These are phyloP conservation scores for Micrasema minimum DNA, from an alignment of 1,140 invertebrate genomes.

Conservation along the genomic window DNA sequence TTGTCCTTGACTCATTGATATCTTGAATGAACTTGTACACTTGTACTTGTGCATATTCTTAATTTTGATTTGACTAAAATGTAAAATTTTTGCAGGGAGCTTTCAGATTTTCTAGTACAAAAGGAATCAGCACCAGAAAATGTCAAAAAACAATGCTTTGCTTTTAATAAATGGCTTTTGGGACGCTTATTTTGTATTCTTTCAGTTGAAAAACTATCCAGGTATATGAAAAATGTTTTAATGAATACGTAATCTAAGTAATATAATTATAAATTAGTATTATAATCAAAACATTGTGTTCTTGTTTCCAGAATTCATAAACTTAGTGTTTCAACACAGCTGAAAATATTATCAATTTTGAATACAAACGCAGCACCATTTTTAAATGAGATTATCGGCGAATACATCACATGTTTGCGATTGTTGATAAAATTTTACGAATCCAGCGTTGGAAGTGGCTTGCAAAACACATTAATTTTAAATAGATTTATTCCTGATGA, in stretches of 20 bases:
- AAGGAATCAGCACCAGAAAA: slow-evolving; percentile 57
- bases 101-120: slow-evolving; percentile 66
- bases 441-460: slow-evolving; percentile 51
- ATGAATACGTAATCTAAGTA: too few relatives aligned
- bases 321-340: slow-evolving; percentile 65
- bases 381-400: slow-evolving; percentile 61
- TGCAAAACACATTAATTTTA: slow-evolving; percentile 9
- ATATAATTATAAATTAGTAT: too few relatives aligned
- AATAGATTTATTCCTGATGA: slow-evolving; percentile 62
- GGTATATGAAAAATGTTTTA: slow-evolving; percentile 55
- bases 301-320: slow-evolving; percentile 63
- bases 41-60: too few relatives aligned
- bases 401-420: slow-evolving; percentile 63
- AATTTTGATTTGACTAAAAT: too few relatives aligned
- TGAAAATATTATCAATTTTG: slow-evolving; percentile 66
- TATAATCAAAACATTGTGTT: too few relatives aligned
- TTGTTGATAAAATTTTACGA: slow-evolving; percentile 61
- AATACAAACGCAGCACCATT: slow-evolving; percentile 63
- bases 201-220: slow-evolving; percentile 63
- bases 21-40: too few relatives aligned
- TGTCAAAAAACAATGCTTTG: slow-evolving; percentile 64
- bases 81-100: slow-evolving; percentile 61
- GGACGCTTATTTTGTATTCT: slow-evolving; percentile 69
- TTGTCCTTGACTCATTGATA: too few relatives aligned
- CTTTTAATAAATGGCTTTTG: slow-evolving; percentile 69